A percentile compares a stretch with the other conserved stretches of the same genome.
Evolutionary conservation across 1,140 invertebrate species (phyloP).

Genomic region (Doryteuthis pealeii): DNA sequence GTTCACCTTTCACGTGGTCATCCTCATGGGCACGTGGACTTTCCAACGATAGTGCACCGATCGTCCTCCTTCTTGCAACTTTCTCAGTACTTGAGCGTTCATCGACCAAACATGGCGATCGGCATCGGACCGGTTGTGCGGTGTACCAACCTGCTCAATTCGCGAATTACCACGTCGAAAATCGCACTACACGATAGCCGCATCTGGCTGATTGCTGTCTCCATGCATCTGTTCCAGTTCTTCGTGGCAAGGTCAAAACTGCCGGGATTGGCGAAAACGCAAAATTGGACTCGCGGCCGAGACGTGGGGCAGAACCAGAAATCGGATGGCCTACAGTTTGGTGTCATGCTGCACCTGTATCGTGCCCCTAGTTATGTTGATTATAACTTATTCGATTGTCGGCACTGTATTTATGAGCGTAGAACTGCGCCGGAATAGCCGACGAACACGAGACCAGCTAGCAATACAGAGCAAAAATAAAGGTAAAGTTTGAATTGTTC

Average conservation of each 20-base stretch:
- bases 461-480: slow-evolving; percentile 62
- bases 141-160: slow-evolving; percentile 49
- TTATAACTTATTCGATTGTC: slow-evolving; percentile 61
- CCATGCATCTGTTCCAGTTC: slow-evolving; percentile 59
- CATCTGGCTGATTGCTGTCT: slow-evolving; percentile 61
- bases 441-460: slow-evolving; percentile 60
- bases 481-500: slow-evolving; percentile 57
- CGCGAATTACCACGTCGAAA: slow-evolving; percentile 38
- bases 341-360: slow-evolving; percentile 63
- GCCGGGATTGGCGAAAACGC: slow-evolving; percentile 4
- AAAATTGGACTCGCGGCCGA: slow-evolving; percentile 41
- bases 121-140: slow-evolving; percentile 53
- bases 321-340: slow-evolving; percentile 59
- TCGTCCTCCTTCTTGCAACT: slow-evolving; percentile 53
- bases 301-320: slow-evolving; percentile 35
- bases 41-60: slow-evolving; percentile 56
- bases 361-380: slow-evolving; percentile 62
- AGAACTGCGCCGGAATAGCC: slow-evolving; percentile 62
- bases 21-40: slow-evolving; percentile 52
- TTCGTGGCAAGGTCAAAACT: slow-evolving; percentile 53
- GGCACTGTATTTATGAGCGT: slow-evolving; percentile 56
- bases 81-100: slow-evolving; percentile 53
- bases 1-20: slow-evolving; percentile 55
- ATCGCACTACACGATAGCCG: slow-evolving; percentile 53
- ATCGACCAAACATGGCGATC: slow-evolving; percentile 58